Evolutionary conservation across 2,113 vertebrate genomes (phyloP).

Genomic region (Antennarius striatus): DNA sequence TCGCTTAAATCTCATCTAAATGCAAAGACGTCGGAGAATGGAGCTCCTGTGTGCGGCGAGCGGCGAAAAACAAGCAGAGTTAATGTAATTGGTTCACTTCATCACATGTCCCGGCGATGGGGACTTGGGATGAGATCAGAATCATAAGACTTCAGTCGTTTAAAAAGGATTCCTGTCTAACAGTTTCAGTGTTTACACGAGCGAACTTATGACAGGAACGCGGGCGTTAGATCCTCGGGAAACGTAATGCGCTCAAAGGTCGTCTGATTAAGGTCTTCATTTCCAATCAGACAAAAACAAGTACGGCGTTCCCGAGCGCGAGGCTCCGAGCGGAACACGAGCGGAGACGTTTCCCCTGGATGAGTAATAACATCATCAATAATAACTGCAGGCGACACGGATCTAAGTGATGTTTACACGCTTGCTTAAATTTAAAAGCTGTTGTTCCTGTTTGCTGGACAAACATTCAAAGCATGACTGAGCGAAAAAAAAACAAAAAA

Average conservation of each 20-base stretch:
- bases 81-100: slow-evolving; percentile 47
- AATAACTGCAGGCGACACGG: not conserved
- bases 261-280: no score
- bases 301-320: no score
- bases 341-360: no score
- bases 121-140: slow-evolving; percentile 44
- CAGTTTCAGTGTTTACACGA: slow-evolving; percentile 6
- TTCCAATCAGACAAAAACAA: no score
- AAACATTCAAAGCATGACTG: no score
- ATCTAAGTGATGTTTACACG: slow-evolving; percentile 17
- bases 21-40: slow-evolving; percentile 31
- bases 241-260: no score
- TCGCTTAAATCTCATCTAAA: slow-evolving; percentile 17
- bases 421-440: not conserved
- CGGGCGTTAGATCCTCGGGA: not conserved
- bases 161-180: slow-evolving; percentile 6
- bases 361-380: no score
- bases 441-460: no score
- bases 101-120: slow-evolving; percentile 53
- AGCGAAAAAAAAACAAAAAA: no score
- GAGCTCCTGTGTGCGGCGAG: slow-evolving; percentile 13
- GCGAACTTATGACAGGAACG: not conserved
- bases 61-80: slow-evolving; percentile 30
- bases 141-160: slow-evolving; percentile 49
- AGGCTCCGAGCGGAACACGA: no score